Evolutionary conservation across 2,113 vertebrate genomes (phyloP), one percentile per base, ranked within the genome.

Genomic region (Trematomus loennbergii): DNA sequence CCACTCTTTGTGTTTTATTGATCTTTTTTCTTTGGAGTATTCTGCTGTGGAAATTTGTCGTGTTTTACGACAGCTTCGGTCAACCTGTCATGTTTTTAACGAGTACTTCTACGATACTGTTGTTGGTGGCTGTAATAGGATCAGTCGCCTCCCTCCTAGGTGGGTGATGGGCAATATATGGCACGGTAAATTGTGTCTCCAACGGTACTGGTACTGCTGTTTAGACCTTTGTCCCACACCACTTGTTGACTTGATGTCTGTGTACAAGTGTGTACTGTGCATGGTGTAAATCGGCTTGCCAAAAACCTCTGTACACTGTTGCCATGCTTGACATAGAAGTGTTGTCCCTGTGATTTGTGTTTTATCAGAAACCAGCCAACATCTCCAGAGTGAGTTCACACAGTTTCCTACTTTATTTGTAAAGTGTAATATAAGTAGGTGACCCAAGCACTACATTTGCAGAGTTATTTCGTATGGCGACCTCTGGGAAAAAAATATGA

Each of bases 241-340:
- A 71, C 75, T 50, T 85, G 84, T 82, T 88, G 73, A 59, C 81
- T 84, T 68, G 55, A 83, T 75, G 81, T 90, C 66, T 80, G 61
- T 82, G 81, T 89, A 63, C 36, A 25, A 61, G 67, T 83, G 85
- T 87, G n/a, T n/a, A 61, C 79, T 89, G 89, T 91, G 87, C 85
- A 87, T 78, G 85, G 83, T 89, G 84, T 90, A 85, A 86, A 84
- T 84, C 74, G 83, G 86, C 88, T 93, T 87, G 88, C 77, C 83
- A 75, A 88, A 85, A 61, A 15, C 72, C 46, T 82, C 71, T 86
- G 80, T 86, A 78, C 59, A 79, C 78, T 75, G 64, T 72, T 86
- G 80, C 87, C 88, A 86, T 77, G 85, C 87, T 85, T 73, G 79
- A 80, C 85, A 78, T 85, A 58, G 76, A 75, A 59, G 16, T 78